Evolutionary conservation across 2,797 vertebrate species (phyloP), one percentile per base, ranked within the genome.

Genomic region (Remorina albescens): DNA sequence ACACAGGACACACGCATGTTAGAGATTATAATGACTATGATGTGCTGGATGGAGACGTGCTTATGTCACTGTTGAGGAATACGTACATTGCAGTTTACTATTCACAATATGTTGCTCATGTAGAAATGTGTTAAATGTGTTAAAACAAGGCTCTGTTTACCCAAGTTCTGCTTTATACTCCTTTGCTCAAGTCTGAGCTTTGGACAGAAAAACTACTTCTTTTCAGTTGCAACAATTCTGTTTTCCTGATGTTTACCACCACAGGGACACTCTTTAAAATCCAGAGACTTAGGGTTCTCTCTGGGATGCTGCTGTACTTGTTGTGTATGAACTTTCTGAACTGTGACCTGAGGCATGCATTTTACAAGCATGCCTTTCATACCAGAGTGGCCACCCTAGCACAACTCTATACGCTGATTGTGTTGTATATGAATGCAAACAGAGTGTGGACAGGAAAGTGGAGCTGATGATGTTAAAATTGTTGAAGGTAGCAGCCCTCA

Each of bases 1-100:
- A 73, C 80, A 72, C 54, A 34, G 79, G 37, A 58, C 5, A 58
- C 67, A 32, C 16, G 55, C 62, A 65, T 1, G 18, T 37, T 34
- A 8, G 69, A 59, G 58, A n/a, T n/a, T n/a, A n/a, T n/a, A n/a
- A n/a, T n/a, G n/a, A n/a, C n/a, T n/a, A 64, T 53, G 56, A 55
- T 37, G 50, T 51, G 57, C 32, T 23, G 71, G 62, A 49, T 18
- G 55, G 36, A 57, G 44, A 57, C 46, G 36, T 47, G 73, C 67
- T 67, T 46, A 67, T 23, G 69, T 79, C 71, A 67, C 41, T 3
- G 37, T 49, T 23, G 32, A 60, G 19, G 46, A 28, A 2, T 12
- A 36, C 13, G 11, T 2, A n/a, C 18, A 26, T 50, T 41, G 36
- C 2, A 8, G 25, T n/a, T 26, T 28, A 34, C 8, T 4, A 18